Base-by-base conservation (phyloP, 1,140 invertebrate species). In the Belonocnema kinseyi region DNA sequence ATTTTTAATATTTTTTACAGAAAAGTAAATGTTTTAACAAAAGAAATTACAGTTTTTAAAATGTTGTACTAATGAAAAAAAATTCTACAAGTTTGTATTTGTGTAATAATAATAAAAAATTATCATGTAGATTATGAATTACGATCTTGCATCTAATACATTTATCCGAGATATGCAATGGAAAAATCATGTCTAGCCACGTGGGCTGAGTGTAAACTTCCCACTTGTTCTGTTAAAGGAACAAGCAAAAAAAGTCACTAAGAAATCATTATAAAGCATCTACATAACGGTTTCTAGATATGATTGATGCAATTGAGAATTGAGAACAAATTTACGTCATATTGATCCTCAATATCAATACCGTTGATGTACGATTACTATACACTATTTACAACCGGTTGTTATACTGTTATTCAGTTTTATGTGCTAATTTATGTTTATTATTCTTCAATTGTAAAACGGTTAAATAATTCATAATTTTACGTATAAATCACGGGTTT, bases 241-340 rank as follows among this genome's bases (percentile, higher is more conserved):
- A 61, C 12, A 61, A 61, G 58, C 19, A 61, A 61, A 61, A 61
- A 61, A 26, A 61, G 58, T 7, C 58, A 21, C 14, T 33, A 10
- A 40, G 16, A 33, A 61, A 61, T 61, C 33, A 61, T 14, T 19
- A 61, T 61, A 40, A 40, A 61, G 11, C 8, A 21, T 61, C 21
- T 33, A 26, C 21, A 61, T 61, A 61, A 61, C 21, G 33, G 21
- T 33, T 33, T 61, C 12, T 13, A 61, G 2, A 0, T 14, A 33
- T 40, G 58, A 61, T 82, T 56, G 71, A 79, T 73, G 74, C 77
- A 85, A 86, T 86, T 83, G 72, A 80, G 66, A 83, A 83, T 85
- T 83, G 81, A 76, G 82, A 74, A 53, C 79, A 77, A 73, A 70
- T 56, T 83, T 83, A 78, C 80, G 78, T 80, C 78, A 83, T 54